A percentile compares a stretch with the other conserved stretches of the same genome.
These are phyloP conservation scores for Heliconius aoede DNA, from an alignment of 2,888 invertebrate genomes.

Conservation along the genomic window DNA sequence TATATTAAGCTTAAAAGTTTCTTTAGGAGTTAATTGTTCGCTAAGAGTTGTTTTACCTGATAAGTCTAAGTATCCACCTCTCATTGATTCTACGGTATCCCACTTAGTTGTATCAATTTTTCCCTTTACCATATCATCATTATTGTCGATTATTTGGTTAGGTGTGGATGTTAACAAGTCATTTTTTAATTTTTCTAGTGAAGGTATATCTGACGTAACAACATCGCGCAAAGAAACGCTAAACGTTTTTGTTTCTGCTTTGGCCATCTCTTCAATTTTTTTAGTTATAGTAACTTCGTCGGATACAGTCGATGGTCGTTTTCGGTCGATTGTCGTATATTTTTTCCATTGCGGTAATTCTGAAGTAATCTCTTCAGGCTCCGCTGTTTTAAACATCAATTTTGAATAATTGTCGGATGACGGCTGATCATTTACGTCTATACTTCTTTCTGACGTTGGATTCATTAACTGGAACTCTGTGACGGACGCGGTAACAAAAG, in stretches of 20 bases:
- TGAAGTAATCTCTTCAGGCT: constrained; percentile 35
- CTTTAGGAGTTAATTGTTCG: constrained; percentile 40
- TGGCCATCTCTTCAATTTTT: constrained; percentile 51
- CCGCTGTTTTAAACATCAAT: background rate
- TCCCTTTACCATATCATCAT: constrained; percentile 1
- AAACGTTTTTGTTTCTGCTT: constrained; percentile 54
- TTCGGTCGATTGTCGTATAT: constrained; percentile 53
- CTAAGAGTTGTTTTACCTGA: constrained; percentile 53
- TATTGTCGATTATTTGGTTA: constrained; percentile 28
- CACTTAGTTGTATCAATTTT: constrained; percentile 34
- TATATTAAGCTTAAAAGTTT: constrained; percentile 38
- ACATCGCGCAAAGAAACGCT: constrained; percentile 54
- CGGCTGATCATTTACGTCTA: constrained; percentile 7
- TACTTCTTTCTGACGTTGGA: constrained; percentile 2
- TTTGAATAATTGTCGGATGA: constrained; percentile 8
- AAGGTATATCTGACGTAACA: constrained; percentile 55
- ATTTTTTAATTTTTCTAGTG: constrained; percentile 55
- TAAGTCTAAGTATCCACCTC: constrained; percentile 69
- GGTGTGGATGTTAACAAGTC: constrained; percentile 48
- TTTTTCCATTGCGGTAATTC: constrained; percentile 56
- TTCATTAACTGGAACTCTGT: background rate
- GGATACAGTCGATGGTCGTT: constrained; percentile 27
- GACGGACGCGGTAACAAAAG: background rate
- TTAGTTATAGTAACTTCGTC: constrained; percentile 38
- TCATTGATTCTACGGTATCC: constrained; percentile 62